A percentile compares a stretch with the other conserved stretches of the same genome.
Evolutionary conservation across 2,888 invertebrate species (phyloP).

Genomic region (Labia minor): DNA sequence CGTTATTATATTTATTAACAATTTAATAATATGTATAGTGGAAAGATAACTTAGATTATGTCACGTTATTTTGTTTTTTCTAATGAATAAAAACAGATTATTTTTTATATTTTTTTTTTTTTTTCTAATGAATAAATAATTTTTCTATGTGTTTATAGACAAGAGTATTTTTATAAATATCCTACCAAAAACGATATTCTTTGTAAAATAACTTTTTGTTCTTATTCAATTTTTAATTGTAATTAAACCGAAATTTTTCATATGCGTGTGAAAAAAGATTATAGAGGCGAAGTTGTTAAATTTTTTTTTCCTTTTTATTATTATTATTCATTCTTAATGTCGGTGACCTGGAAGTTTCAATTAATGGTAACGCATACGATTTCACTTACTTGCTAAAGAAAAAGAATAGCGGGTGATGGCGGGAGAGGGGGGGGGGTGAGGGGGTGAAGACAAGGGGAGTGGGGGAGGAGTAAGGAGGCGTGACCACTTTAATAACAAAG

Average conservation of each 20-base stretch:
- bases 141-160: background rate
- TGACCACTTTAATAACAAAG: background rate
- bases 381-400: background rate
- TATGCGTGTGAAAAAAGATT: slow-evolving; percentile 13
- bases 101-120: background rate
- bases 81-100: background rate
- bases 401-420: background rate
- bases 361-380: background rate
- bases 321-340: slow-evolving; percentile 8
- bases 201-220: background rate
- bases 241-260: background rate
- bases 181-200: no score
- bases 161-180: no score
- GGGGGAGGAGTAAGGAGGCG: background rate
- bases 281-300: background rate
- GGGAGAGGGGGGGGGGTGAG: background rate
- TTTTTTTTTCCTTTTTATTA: background rate
- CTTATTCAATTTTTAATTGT: background rate
- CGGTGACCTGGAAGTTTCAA: slow-evolving; percentile 13
- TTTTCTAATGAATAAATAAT: background rate
- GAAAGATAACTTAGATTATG: no score
- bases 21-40: no score
- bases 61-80: background rate
- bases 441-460: no score
- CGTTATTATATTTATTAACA: no score